These are phyloP conservation scores for Erebia aethiops DNA, from an alignment of 2,888 invertebrate species.

Conservation along the genomic window DNA sequence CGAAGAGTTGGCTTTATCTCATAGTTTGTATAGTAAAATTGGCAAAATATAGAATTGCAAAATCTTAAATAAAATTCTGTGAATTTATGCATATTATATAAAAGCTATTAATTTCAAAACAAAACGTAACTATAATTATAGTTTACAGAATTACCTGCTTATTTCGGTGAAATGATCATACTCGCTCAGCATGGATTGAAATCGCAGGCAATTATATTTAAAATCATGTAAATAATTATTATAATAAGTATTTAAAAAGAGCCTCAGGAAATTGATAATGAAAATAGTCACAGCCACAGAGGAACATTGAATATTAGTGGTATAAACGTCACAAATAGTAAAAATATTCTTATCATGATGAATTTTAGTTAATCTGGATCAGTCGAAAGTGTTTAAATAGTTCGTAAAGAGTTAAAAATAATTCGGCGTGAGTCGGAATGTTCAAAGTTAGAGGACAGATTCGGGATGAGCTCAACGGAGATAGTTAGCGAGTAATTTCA, in stretches of 20 bases:
- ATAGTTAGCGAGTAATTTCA: conserved; percentile 47
- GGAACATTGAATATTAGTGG: not conserved
- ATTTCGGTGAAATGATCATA: no score
- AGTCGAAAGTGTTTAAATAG: conserved; percentile 51
- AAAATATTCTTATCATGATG: not conserved
- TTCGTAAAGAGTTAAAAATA: conserved; percentile 60
- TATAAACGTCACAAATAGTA: not conserved
- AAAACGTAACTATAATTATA: no score
- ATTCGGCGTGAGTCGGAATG: conserved; percentile 55
- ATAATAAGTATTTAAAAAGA: no score
- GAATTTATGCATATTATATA: no score
- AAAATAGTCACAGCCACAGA: no score
- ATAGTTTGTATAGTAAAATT: conserved; percentile 7
- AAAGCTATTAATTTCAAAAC: no score
- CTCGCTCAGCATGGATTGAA: no score
- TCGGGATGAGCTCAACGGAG: conserved; percentile 50
- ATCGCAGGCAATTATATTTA: no score
- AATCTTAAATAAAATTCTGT: no score
- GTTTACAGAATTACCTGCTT: no score
- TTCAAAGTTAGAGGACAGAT: conserved; percentile 62
- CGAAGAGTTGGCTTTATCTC: not conserved
- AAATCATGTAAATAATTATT: no score
- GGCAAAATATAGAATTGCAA: not conserved
- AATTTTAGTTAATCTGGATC: not conserved
- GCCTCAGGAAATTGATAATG: no score